Evolutionary conservation across 2,113 vertebrate genomes (phyloP), one percentile per base, ranked within the genome.

Genomic region (Sula dactylatra): DNA sequence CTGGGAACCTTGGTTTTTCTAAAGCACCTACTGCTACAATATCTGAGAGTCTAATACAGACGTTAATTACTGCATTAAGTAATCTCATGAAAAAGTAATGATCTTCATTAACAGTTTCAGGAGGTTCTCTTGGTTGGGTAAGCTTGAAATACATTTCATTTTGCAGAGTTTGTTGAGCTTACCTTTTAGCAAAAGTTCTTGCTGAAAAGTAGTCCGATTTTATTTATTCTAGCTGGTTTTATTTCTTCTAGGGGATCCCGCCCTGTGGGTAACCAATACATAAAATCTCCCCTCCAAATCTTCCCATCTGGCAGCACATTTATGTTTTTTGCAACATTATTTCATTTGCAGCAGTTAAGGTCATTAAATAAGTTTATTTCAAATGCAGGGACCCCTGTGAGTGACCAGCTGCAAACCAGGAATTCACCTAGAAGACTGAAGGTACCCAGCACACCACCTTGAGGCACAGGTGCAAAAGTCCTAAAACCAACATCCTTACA

Each of bases 181-280:
- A 71, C 12, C 47, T 79, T 94, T 54, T 29, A 65, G 36, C 25
- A 58, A 62, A 78, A 86, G 16, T 44, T 64, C 56, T 84, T 72
- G 22, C 69, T 71, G 61, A 58, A n/a, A 70, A 84, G 38, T 5
- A 64, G 5, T 21, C 64, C 62, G 56, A 18, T 72, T 80, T 72
- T 81, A 66, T 61, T 88, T 61, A 25, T 84, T 54, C 38, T 32
- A 58, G 25, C 31, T 76, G 9, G 16, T 86, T 89, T 90, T 26
- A 74, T 52, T 89, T 89, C 38, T 72, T 91, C 24, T n/a, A 82
- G 36, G 40, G 7, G 15, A 61, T 5, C 2, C 0, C 0, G 5
- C 14, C 14, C 42, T 76, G n/a, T 0, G 0, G 14, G 31, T 64
- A 50, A 40, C 13, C 29, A 40, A 11, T 7, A 31, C 0, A 4